phyloP scores from a whole-genome alignment of 2,113 vertebrate genomes.

The Podilymbus podiceps region DNA sequence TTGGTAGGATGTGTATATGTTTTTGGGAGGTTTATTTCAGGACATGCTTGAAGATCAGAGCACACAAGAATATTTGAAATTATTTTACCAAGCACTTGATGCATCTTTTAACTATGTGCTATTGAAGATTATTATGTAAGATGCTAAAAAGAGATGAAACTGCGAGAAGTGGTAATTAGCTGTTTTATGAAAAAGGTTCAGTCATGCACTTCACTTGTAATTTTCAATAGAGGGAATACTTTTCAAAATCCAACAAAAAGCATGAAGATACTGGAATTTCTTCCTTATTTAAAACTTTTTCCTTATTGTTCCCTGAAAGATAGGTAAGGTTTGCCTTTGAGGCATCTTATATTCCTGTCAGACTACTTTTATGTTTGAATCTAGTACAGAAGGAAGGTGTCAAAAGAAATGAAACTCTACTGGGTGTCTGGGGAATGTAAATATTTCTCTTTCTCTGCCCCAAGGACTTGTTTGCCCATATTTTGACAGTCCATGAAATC shows the following conservation, averaged over 20 bases:
- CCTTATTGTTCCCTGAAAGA: conserved; percentile 57
- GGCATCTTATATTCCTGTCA: conserved; percentile 85
- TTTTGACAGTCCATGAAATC: conserved; percentile 87
- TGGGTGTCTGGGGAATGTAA: conserved; percentile 84
- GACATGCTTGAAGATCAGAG: background rate
- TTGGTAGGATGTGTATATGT: background rate
- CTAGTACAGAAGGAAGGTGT: conserved; percentile 85
- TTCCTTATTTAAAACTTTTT: background rate
- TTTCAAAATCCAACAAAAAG: background rate
- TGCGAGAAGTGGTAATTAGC: background rate
- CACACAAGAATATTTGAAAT: background rate
- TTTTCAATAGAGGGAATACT: background rate
- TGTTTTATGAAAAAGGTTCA: background rate
- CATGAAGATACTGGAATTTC: conserved; percentile 9
- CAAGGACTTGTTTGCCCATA: conserved; percentile 83
- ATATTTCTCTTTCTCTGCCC: conserved; percentile 83
- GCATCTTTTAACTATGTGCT: background rate
- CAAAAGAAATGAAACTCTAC: conserved; percentile 85
- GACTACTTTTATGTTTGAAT: conserved; percentile 79
- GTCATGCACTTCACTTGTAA: background rate
- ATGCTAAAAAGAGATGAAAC: background rate
- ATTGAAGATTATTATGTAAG: background rate
- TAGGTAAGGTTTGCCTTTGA: conserved; percentile 78
- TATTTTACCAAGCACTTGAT: background rate
- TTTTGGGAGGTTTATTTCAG: background rate